phyloP scores from a whole-genome alignment of 2,797 vertebrate genomes.

The Enteromius trimaculatus region DNA sequence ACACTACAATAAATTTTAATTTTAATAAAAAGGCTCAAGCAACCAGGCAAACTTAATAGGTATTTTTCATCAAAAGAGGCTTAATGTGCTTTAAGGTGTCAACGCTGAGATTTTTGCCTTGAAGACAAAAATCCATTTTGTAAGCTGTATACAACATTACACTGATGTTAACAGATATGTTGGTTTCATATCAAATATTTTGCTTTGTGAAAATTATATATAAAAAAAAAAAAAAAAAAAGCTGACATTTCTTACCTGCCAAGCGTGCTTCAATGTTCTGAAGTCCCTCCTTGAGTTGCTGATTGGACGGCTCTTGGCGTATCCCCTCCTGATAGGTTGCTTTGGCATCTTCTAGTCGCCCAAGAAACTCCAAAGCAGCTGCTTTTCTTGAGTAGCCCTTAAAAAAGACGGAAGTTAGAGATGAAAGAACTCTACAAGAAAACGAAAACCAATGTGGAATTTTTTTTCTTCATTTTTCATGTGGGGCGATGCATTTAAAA shows the following conservation, averaged over 20 bases:
- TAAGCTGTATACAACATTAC: background rate
- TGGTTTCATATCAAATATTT: no score
- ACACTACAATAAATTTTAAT: background rate
- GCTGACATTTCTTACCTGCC: slow-evolving; percentile 69
- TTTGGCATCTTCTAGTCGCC: slow-evolving; percentile 90
- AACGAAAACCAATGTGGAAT: background rate
- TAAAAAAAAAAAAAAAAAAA: no score
- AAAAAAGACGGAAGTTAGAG: slow-evolving; percentile 20
- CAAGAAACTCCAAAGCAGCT: slow-evolving; percentile 90
- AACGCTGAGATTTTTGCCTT: background rate
- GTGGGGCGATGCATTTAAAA: no score
- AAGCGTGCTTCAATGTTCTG: slow-evolving; percentile 81
- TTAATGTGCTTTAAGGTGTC: background rate
- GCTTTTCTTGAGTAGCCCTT: slow-evolving; percentile 96
- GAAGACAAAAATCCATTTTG: background rate
- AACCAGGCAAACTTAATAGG: background rate
- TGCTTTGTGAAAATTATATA: background rate
- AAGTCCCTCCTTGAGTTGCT: slow-evolving; percentile 82
- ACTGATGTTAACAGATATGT: background rate
- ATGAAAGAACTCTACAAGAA: background rate
- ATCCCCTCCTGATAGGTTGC: slow-evolving; percentile 89
- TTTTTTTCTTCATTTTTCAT: no score
- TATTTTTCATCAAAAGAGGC: background rate
- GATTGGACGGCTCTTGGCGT: slow-evolving; percentile 82
- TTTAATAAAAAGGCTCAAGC: background rate